phyloP scores from a whole-genome alignment of 1,140 invertebrate species.

The Leptinotarsa undecemlineata region DNA sequence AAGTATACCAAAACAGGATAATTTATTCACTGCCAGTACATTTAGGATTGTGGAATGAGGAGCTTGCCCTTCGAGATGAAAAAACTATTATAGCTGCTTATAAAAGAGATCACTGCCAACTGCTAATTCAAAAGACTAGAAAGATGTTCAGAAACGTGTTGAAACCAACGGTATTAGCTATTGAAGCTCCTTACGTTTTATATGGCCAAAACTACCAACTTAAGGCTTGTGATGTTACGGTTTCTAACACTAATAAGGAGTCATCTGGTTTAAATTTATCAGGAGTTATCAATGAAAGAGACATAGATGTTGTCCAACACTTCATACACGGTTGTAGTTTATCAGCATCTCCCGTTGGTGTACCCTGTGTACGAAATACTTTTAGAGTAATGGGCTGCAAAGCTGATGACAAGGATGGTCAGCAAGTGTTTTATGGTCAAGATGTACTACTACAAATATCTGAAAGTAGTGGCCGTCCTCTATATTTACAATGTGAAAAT shows the following conservation, averaged over 20 bases:
- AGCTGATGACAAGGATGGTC: conserved; percentile 37
- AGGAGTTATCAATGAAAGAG: conserved; percentile 48
- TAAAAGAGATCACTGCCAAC: conserved; percentile 48
- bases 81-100: conserved; percentile 43
- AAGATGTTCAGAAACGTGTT: conserved; percentile 50
- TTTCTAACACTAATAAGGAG: conserved; percentile 26
- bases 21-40: conserved; percentile 46
- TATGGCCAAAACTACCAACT: conserved; percentile 49
- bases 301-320: conserved; percentile 47
- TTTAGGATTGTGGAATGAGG: conserved; percentile 50
- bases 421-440: conserved; percentile 47
- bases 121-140: conserved; percentile 48
- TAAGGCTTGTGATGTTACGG: conserved; percentile 40
- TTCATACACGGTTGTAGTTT: conserved; percentile 49
- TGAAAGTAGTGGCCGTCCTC: conserved; percentile 33
- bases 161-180: conserved; percentile 38
- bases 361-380: conserved; percentile 47
- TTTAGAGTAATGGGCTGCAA: conserved; percentile 44
- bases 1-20: conserved; percentile 45
- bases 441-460: conserved; percentile 49
- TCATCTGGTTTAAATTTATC: conserved; percentile 46
- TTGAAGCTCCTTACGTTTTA: conserved; percentile 35
- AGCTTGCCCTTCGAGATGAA: conserved; percentile 46
- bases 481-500: conserved; percentile 51
- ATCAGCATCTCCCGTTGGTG: conserved; percentile 41